These are phyloP conservation scores for Aphelenchoides besseyi DNA, from an alignment of 1,140 invertebrate species.

Conservation along the genomic window DNA sequence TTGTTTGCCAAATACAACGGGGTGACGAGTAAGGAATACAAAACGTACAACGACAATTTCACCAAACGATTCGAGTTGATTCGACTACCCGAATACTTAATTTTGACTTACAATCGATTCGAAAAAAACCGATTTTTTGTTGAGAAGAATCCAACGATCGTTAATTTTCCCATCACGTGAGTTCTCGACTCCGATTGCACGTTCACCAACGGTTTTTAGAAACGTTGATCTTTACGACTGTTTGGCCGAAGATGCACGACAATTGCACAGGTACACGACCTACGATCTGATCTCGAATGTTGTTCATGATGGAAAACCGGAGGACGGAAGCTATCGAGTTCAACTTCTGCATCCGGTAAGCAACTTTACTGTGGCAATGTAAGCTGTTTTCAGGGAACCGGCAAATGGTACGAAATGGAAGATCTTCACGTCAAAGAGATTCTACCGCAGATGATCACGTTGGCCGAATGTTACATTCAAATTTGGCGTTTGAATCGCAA, in stretches of 20 bases:
- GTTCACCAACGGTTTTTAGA: slow-evolving; percentile 67
- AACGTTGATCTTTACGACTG: slow-evolving; percentile 97
- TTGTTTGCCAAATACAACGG: slow-evolving; percentile 94
- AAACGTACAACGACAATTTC: slow-evolving; percentile 97
- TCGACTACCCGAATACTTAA: slow-evolving; percentile 88
- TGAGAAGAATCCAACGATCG: slow-evolving; percentile 99
- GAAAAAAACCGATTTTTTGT: slow-evolving; percentile 98
- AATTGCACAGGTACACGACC: slow-evolving; percentile 75
- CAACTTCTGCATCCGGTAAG: slow-evolving; percentile 89
- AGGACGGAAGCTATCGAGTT: slow-evolving; percentile 79
- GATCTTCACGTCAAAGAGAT: slow-evolving; percentile 97
- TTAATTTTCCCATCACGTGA: slow-evolving; percentile 98
- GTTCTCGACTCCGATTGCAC: slow-evolving; percentile 61
- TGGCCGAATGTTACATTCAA: slow-evolving; percentile 97
- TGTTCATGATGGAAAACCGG: slow-evolving; percentile 93
- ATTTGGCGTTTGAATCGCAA: slow-evolving; percentile 49
- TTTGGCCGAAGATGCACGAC: slow-evolving; percentile 67
- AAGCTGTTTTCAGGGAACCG: slow-evolving; percentile 67
- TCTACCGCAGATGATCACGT: slow-evolving; percentile 96
- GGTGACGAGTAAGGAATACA: slow-evolving; percentile 90
- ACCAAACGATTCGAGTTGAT: slow-evolving; percentile 94
- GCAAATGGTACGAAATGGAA: slow-evolving; percentile 90
- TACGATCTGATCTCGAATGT: slow-evolving; percentile 97
- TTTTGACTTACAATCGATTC: slow-evolving; percentile 90
- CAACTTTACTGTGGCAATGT: slow-evolving; percentile 10